Percentiles rank a stretch among this genome's conserved stretches.
Evolutionary conservation across 2,797 vertebrate genomes (phyloP).

Genomic region (Coilia nasus): DNA sequence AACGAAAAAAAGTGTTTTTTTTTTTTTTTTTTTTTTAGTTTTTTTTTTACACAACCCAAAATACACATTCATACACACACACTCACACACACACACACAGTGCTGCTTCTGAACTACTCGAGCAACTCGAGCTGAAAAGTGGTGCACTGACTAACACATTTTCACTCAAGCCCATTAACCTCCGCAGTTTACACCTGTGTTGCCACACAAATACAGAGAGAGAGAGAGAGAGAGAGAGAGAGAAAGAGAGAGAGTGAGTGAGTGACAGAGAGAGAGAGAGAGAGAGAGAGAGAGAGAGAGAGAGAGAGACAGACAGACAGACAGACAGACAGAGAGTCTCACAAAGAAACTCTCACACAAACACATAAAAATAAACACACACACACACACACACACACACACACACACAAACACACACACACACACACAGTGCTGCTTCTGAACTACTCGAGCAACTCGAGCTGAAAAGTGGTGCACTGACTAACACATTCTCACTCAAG

Average conservation of each 20-base stretch:
- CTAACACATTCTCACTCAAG: background rate
- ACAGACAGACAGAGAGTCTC: too few relatives aligned
- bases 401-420: conserved; percentile 15
- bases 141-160: background rate
- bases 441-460: background rate
- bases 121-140: background rate
- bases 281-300: background rate
- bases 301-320: background rate
- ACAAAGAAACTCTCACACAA: too few relatives aligned
- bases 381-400: background rate
- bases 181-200: background rate
- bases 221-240: too few relatives aligned
- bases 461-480: background rate
- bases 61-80: background rate
- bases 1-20: too few relatives aligned
- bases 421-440: background rate
- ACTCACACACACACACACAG: background rate
- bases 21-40: too few relatives aligned
- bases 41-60: background rate
- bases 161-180: background rate
- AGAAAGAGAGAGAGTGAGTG: too few relatives aligned
- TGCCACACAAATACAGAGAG: too few relatives aligned
- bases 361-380: background rate
- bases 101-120: background rate
- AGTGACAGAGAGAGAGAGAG: too few relatives aligned